Conservation (phyloP, 2,797 vertebrate genomes). For the Enteromius treurensis region DNA sequence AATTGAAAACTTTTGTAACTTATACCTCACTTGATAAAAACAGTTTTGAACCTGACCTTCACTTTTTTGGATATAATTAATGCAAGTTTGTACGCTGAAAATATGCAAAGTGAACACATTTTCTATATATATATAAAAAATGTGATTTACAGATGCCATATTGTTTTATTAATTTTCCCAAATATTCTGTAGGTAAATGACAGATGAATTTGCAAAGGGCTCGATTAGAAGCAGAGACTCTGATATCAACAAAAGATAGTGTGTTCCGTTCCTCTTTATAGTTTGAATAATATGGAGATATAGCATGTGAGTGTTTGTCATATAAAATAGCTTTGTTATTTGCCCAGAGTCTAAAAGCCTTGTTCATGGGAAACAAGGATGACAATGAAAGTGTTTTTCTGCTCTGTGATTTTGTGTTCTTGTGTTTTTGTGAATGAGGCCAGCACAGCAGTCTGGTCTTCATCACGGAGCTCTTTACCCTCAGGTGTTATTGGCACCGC, state of each 20-base stretch:
- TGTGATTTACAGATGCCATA: neutral
- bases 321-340: constrained; percentile 13
- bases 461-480: constrained; percentile 66
- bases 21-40: neutral
- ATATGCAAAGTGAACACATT: neutral
- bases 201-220: neutral
- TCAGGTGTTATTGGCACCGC: constrained; percentile 70
- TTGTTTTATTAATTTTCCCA: neutral
- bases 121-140: neutral
- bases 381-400: constrained; percentile 64
- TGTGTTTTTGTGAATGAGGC: constrained; percentile 69
- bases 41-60: neutral
- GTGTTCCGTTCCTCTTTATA: neutral
- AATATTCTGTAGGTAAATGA: neutral
- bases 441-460: constrained; percentile 73
- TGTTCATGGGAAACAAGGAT: neutral
- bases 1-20: neutral
- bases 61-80: neutral
- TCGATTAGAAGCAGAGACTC: neutral
- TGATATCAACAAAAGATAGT: neutral
- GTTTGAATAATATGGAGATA: neutral
- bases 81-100: neutral
- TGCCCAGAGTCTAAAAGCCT: constrained; percentile 14
- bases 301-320: neutral
- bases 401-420: constrained; percentile 68